Percentiles rank a stretch among this genome's conserved stretches.
phyloP scores from a whole-genome alignment of 2,113 vertebrate genomes.

The Manacus vitellinus region DNA sequence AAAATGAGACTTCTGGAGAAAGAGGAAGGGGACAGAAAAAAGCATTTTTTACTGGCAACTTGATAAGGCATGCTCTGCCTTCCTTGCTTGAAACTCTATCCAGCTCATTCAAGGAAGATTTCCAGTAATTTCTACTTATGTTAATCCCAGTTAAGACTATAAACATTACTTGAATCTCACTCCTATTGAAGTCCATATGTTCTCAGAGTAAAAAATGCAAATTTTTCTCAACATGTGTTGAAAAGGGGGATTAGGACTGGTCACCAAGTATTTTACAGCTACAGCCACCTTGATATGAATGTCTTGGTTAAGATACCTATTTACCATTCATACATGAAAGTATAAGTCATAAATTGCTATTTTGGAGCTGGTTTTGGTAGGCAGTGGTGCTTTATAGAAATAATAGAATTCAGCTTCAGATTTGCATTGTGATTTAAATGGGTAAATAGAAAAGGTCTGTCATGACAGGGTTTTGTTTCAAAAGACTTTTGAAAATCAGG shows the following conservation, averaged over 20 bases:
- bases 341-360: not conserved
- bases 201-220: not conserved
- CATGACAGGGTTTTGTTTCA: not conserved
- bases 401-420: not conserved
- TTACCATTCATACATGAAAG: not conserved
- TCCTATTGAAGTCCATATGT: not conserved
- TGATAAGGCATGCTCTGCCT: not conserved
- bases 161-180: accelerated
- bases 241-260: not conserved
- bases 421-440: conserved; percentile 2
- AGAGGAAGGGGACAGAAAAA: not conserved
- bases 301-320: not conserved
- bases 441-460: conserved; percentile 1
- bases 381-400: not conserved
- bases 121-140: not conserved
- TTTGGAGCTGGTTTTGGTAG: not conserved
- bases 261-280: not conserved
- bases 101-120: not conserved
- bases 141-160: conserved; percentile 10
- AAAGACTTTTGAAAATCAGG: conserved; percentile 20
- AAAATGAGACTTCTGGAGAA: not conserved
- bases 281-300: not conserved
- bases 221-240: not conserved
- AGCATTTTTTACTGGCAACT: not conserved
- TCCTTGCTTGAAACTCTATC: not conserved